A percentile compares a stretch with the other conserved stretches of the same genome.
phyloP scores from a whole-genome alignment of 2,797 vertebrate genomes.

The Siniperca obscura region DNA sequence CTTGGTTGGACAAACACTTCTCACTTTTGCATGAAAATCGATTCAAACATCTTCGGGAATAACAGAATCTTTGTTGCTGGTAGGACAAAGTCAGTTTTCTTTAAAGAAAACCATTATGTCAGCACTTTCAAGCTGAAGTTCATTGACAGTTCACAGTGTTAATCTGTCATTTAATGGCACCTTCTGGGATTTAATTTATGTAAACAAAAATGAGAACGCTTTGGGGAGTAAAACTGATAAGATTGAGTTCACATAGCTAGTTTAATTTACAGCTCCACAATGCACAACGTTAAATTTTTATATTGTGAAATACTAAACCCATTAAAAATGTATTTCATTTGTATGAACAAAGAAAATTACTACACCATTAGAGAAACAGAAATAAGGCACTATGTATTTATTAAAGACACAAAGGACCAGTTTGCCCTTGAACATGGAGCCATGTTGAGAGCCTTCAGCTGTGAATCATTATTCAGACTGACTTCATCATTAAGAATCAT shows the following conservation, averaged over 20 bases:
- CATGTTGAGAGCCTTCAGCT: conserved; percentile 63
- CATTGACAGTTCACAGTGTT: background rate
- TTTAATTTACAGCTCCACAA: background rate
- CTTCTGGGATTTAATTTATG: background rate
- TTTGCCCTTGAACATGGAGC: conserved; percentile 53
- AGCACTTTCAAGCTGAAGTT: background rate
- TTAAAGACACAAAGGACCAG: background rate
- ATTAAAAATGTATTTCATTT: background rate
- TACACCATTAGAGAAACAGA: background rate
- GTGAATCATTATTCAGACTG: conserved; percentile 61
- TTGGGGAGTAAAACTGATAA: background rate
- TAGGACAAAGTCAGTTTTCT: background rate
- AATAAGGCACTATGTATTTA: background rate
- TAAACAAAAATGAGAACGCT: conserved; percentile 2
- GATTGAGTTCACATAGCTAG: background rate
- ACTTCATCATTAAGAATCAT: conserved; percentile 68
- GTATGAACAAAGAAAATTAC: background rate
- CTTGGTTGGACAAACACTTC: background rate
- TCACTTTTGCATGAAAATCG: background rate
- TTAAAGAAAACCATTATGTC: background rate
- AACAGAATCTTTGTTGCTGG: background rate
- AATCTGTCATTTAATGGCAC: conserved; percentile 7
- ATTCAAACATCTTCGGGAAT: background rate
- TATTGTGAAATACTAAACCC: background rate
- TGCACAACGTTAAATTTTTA: background rate